Percentiles rank a stretch among this genome's conserved stretches.
Conservation (phyloP, 2,797 vertebrate species). For the Zenarchopterus dispar region DNA sequence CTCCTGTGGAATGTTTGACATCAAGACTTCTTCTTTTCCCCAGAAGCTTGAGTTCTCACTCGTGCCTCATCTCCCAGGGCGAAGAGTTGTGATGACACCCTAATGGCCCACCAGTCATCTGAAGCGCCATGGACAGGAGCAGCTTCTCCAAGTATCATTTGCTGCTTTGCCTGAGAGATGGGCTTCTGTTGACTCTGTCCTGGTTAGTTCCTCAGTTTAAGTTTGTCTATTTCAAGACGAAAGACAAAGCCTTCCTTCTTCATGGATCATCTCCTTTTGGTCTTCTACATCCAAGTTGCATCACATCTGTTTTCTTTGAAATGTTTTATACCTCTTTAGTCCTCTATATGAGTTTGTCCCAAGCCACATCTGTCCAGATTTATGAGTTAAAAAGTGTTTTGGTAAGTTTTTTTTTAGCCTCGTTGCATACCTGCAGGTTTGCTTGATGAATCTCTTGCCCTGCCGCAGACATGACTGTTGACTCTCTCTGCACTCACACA, state of each 20-base stretch:
- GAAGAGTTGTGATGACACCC: neutral
- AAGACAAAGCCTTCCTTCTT: neutral
- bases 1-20: conserved; percentile 55
- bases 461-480: conserved; percentile 75
- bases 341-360: neutral
- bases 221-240: neutral
- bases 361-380: neutral
- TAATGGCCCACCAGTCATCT: neutral
- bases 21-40: conserved; percentile 43
- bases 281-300: neutral
- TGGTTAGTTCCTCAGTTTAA: neutral
- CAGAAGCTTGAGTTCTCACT: conserved; percentile 18
- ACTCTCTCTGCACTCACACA: conserved; percentile 82
- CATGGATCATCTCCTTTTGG: conserved; percentile 15
- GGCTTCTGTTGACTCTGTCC: neutral
- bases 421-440: conserved; percentile 78
- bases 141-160: neutral
- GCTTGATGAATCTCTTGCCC: conserved; percentile 78
- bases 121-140: neutral
- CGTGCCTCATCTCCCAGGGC: conserved; percentile 6
- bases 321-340: conserved; percentile 1
- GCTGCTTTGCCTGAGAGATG: neutral
- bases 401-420: too few relatives aligned
- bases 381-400: too few relatives aligned
- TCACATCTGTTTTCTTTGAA: neutral